Percentiles rank a stretch among this genome's conserved stretches.
Evolutionary conservation across 2,797 vertebrate species (phyloP).

Genomic region (Monodelphis domestica): DNA sequence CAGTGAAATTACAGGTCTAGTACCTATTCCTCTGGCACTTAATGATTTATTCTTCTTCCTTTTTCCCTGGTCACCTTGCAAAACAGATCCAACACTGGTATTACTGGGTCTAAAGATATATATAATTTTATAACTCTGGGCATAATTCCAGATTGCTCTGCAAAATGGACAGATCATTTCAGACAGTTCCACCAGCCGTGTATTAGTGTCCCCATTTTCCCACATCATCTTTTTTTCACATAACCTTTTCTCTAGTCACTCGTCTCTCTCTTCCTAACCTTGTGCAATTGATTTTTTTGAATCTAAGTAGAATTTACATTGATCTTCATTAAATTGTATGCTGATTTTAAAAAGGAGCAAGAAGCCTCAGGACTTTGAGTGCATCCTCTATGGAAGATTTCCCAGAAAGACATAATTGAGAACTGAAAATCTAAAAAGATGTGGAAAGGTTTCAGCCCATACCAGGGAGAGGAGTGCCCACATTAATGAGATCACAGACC

Average conservation of each 20-base stretch:
- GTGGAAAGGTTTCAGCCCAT: background rate
- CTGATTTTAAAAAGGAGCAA: background rate
- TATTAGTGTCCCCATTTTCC: too few species aligned
- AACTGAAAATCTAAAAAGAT: background rate
- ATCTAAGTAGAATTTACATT: background rate
- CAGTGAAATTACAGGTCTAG: too few species aligned
- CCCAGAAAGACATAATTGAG: background rate
- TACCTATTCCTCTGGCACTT: too few species aligned
- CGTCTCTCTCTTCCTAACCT: background rate
- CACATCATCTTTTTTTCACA: background rate
- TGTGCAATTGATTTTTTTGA: background rate
- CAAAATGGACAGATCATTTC: too few species aligned
- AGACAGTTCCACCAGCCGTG: too few species aligned
- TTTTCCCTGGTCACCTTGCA: too few species aligned
- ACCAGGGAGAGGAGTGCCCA: background rate
- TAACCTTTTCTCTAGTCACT: background rate
- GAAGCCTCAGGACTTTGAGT: background rate
- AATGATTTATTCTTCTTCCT: too few species aligned
- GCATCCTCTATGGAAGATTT: background rate
- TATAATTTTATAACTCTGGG: too few species aligned
- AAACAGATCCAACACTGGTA: too few species aligned
- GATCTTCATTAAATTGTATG: background rate
- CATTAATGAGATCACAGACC: too few species aligned
- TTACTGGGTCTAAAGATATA: too few species aligned
- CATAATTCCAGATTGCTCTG: too few species aligned